Evolutionary conservation across 2,113 vertebrate species (phyloP).

Genomic region (Kryptolebias marmoratus): DNA sequence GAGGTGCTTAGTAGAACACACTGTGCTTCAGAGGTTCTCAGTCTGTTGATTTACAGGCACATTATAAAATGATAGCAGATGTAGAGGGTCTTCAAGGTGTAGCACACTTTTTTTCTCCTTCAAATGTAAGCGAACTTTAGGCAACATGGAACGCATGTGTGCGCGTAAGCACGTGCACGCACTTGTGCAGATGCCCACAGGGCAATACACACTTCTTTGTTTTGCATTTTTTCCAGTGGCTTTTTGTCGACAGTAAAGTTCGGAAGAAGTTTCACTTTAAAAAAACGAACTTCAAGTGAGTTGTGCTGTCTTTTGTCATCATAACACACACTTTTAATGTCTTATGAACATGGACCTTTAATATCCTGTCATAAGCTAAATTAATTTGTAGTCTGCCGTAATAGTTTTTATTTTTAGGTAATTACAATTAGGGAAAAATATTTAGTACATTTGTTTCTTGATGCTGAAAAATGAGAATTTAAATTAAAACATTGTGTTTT

Average conservation of each 20-base stretch:
- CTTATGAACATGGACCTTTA: neutral
- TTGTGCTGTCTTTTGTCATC: neutral
- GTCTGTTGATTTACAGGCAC: slow-evolving; percentile 56
- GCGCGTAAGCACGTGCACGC: neutral
- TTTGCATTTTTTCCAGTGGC: slow-evolving; percentile 12
- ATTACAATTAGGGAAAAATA: neutral
- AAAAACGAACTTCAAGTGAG: neutral
- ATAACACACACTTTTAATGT: neutral
- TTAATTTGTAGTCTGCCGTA: too few species aligned
- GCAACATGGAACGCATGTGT: slow-evolving; percentile 36
- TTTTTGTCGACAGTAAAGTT: slow-evolving; percentile 1
- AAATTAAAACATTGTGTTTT: neutral
- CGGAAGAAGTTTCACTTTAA: neutral
- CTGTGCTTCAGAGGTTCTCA: slow-evolving; percentile 53
- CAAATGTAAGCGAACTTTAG: slow-evolving; percentile 37
- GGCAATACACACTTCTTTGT: neutral
- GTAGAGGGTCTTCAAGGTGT: slow-evolving; percentile 54
- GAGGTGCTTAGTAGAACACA: slow-evolving; percentile 62
- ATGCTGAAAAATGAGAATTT: neutral
- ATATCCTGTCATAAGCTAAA: neutral
- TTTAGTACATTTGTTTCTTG: neutral
- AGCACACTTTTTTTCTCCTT: slow-evolving; percentile 46
- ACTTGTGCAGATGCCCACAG: neutral
- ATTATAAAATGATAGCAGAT: slow-evolving; percentile 74
- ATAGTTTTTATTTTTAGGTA: too few species aligned